These are phyloP conservation scores for Aleiodes leptofemur DNA, from an alignment of 2,888 invertebrate genomes.

Conservation along the genomic window DNA sequence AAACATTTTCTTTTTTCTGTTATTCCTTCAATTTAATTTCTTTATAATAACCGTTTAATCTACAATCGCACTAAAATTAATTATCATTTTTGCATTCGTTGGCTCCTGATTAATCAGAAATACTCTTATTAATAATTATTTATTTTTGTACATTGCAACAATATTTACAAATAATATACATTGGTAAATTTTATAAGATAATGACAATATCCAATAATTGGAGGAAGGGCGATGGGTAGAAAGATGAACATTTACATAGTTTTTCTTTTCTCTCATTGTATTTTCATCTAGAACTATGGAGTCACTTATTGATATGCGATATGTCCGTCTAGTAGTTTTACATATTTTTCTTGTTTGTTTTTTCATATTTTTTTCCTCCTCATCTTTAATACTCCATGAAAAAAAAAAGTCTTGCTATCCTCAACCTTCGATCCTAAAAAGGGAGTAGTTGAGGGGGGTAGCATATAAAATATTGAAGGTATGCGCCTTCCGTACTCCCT, in stretches of 20 bases:
- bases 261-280: neutral
- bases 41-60: constrained; percentile 68
- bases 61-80: constrained; percentile 63
- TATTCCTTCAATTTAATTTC: constrained; percentile 50
- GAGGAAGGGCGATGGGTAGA: constrained; percentile 19
- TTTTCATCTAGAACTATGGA: constrained; percentile 58
- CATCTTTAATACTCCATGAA: constrained; percentile 18
- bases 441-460: neutral
- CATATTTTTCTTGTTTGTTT: constrained; percentile 14
- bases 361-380: constrained; percentile 1
- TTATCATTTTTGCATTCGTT: constrained; percentile 59
- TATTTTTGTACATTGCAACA: constrained; percentile 68
- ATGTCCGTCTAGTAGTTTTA: constrained; percentile 64
- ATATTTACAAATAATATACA: constrained; percentile 74
- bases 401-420: constrained; percentile 7
- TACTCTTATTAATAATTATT: constrained; percentile 37
- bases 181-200: constrained; percentile 42
- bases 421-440: constrained; percentile 23
- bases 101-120: constrained; percentile 57
- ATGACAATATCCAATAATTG: constrained; percentile 27
- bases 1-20: neutral
- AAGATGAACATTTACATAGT: neutral
- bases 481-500: constrained; percentile 10
- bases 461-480: constrained; percentile 45
- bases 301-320: constrained; percentile 69